These are phyloP conservation scores for Ophthalmolycus amberensis DNA, from an alignment of 2,113 vertebrate species.

Conservation along the genomic window DNA sequence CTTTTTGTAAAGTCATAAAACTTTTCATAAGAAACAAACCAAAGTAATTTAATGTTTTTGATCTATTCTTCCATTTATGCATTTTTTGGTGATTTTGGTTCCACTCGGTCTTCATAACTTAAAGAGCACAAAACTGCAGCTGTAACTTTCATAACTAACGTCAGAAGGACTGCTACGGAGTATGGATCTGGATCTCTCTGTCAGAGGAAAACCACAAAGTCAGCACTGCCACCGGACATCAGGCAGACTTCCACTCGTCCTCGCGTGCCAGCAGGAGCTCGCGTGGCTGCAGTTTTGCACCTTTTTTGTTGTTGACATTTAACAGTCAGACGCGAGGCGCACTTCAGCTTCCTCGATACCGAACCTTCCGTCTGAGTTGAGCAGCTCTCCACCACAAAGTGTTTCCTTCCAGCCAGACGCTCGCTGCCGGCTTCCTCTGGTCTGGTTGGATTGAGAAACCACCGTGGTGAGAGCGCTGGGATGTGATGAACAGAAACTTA, in stretches of 20 bases:
- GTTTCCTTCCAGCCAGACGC: not conserved
- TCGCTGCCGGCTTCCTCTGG: not conserved
- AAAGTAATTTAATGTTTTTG: not conserved
- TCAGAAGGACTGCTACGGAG: conserved; percentile 1
- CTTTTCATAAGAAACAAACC: not conserved
- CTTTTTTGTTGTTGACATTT: conserved; percentile 10
- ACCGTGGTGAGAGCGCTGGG: conserved; percentile 17
- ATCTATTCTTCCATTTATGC: not conserved
- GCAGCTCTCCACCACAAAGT: conserved; percentile 14
- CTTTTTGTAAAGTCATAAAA: not conserved
- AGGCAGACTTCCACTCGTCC: conserved; percentile 1
- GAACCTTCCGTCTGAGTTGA: not conserved
- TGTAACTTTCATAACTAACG: not conserved
- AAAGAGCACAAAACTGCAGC: not conserved
- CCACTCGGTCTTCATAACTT: not conserved
- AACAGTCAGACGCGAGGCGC: not conserved
- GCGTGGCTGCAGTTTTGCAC: not conserved
- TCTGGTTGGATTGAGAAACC: not conserved
- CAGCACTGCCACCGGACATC: not conserved
- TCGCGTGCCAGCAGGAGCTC: too few species aligned
- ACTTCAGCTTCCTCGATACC: conserved; percentile 6
- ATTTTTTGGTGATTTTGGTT: not conserved
- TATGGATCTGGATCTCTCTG: not conserved
- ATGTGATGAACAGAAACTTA: conserved; percentile 5
- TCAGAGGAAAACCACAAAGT: conserved; percentile 27